Percentiles rank a stretch among this genome's conserved stretches.
These are phyloP conservation scores for Epinotia bilunana DNA, from an alignment of 2,888 invertebrate genomes.

Conservation along the genomic window DNA sequence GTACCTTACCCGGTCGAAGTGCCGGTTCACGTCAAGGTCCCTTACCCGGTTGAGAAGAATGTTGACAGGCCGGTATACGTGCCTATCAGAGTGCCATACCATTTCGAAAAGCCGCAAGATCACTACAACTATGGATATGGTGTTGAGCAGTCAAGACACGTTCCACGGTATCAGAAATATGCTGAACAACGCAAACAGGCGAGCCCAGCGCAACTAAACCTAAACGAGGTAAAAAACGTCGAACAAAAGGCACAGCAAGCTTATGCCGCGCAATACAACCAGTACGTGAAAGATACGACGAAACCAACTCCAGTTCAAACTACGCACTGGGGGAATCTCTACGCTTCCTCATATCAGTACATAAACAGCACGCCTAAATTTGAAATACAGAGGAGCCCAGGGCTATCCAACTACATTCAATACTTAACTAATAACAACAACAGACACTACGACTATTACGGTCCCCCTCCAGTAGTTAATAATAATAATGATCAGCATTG, in stretches of 20 bases:
- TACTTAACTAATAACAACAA: slow-evolving; percentile 51
- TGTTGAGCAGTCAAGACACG: slow-evolving; percentile 49
- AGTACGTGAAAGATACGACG: slow-evolving; percentile 52
- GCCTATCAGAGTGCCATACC: slow-evolving; percentile 56
- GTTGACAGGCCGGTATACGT: slow-evolving; percentile 74
- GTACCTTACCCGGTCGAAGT: slow-evolving; percentile 84
- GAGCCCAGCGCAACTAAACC: slow-evolving; percentile 44
- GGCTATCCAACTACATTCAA: slow-evolving; percentile 56
- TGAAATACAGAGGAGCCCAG: slow-evolving; percentile 49
- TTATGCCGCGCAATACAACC: slow-evolving; percentile 50
- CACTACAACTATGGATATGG: slow-evolving; percentile 51
- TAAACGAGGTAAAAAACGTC: slow-evolving; percentile 34
- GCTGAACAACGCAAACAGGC: slow-evolving; percentile 51
- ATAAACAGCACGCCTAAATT: slow-evolving; percentile 60
- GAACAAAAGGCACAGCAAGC: slow-evolving; percentile 47
- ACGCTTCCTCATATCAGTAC: slow-evolving; percentile 73
- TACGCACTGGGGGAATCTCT: slow-evolving; percentile 71
- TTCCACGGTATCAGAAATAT: slow-evolving; percentile 54
- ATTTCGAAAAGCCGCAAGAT: slow-evolving; percentile 52
- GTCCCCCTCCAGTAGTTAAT: slow-evolving; percentile 78
- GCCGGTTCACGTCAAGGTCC: slow-evolving; percentile 79
- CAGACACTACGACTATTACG: slow-evolving; percentile 71
- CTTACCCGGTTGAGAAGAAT: slow-evolving; percentile 72
- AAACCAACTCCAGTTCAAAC: slow-evolving; percentile 54
- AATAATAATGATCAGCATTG: slow-evolving; percentile 53